These are phyloP conservation scores for Chaunax sp. DNA, from an alignment of 2,797 vertebrate species.

Conservation along the genomic window DNA sequence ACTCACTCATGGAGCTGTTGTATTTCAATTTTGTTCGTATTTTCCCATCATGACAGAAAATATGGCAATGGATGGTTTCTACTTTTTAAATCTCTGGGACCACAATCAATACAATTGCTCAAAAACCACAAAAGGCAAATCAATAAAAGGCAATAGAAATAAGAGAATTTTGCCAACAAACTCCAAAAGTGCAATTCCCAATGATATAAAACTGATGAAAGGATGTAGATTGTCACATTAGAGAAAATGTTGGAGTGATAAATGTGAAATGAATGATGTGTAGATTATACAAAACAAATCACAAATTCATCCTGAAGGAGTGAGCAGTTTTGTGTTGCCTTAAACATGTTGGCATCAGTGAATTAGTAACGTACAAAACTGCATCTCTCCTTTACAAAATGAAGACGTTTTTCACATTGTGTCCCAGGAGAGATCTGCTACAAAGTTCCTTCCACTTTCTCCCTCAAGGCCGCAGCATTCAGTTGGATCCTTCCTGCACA, in stretches of 20 bases:
- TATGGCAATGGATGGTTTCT: background rate
- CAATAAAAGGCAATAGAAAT: background rate
- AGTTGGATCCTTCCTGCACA: conserved; percentile 51
- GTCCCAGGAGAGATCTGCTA: background rate
- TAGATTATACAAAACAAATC: background rate
- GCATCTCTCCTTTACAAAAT: background rate
- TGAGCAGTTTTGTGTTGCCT: background rate
- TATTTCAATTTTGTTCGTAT: background rate
- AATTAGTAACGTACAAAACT: background rate
- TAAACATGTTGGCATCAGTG: background rate
- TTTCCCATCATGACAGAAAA: conserved; percentile 1
- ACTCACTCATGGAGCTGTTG: background rate
- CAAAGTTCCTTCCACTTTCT: background rate
- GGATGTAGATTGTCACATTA: background rate
- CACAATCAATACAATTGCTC: background rate
- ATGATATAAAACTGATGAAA: background rate
- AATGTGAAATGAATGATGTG: background rate
- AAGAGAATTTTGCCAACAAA: background rate
- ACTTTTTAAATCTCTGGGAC: background rate
- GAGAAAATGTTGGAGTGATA: background rate
- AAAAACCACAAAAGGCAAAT: background rate
- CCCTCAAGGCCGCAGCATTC: background rate
- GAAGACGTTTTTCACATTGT: background rate
- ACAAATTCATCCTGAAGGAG: background rate
- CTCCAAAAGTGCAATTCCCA: background rate